phyloP scores from a whole-genome alignment of 2,888 invertebrate genomes.

The Seira musarum region DNA sequence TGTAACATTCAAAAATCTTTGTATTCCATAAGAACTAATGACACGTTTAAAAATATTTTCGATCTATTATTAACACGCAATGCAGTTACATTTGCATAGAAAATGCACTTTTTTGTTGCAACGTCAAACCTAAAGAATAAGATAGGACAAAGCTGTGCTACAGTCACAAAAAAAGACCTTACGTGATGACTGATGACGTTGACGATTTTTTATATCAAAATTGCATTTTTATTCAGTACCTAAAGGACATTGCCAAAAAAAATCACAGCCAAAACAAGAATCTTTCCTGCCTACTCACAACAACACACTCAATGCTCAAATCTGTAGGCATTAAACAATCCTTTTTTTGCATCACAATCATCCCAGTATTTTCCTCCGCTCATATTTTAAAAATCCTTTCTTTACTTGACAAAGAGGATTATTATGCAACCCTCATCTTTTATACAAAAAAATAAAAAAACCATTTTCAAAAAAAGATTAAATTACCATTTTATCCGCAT shows the following conservation, averaged over 20 bases:
- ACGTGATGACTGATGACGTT: conserved; percentile 15
- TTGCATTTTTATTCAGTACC: not conserved
- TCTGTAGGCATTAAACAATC: conserved; percentile 5
- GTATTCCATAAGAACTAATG: too few species aligned
- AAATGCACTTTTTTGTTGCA: conserved; percentile 14
- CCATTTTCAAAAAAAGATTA: conserved; percentile 11
- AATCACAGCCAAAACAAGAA: not conserved
- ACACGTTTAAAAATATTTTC: not conserved
- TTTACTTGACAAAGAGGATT: conserved; percentile 29
- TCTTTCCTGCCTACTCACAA: conserved; percentile 1
- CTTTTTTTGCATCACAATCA: conserved; percentile 7
- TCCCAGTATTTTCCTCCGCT: conserved; percentile 28
- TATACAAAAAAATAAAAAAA: not conserved
- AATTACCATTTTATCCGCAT: conserved; percentile 36
- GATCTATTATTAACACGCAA: conserved; percentile 13
- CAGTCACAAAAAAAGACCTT: conserved; percentile 1
- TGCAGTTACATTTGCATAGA: not conserved
- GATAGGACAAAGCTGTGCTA: not conserved
- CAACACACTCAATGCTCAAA: not conserved
- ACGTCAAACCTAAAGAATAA: not conserved
- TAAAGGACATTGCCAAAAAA: conserved; percentile 5
- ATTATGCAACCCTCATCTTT: conserved; percentile 26
- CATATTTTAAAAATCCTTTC: conserved; percentile 40
- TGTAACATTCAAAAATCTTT: not conserved
- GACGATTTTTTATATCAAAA: not conserved